These are phyloP conservation scores for Lanius collurio DNA, from an alignment of 2,113 vertebrate genomes.

Conservation along the genomic window DNA sequence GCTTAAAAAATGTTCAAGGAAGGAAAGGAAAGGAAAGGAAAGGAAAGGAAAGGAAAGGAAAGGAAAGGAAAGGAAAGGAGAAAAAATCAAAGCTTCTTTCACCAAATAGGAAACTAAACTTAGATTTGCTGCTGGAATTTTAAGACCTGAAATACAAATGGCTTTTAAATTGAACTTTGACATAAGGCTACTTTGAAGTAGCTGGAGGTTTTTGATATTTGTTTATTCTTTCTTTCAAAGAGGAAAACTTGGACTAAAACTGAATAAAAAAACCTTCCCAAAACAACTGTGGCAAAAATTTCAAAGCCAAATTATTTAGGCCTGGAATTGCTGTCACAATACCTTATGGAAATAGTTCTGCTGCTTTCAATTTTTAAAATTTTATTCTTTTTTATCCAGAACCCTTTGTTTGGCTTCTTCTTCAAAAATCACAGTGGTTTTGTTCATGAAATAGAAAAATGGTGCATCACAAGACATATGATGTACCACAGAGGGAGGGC, in stretches of 20 bases:
- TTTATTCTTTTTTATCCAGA: background rate
- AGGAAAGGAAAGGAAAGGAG: background rate
- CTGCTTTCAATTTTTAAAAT: background rate
- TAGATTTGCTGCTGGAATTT: background rate
- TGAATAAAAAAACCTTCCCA: background rate
- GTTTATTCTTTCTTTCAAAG: background rate
- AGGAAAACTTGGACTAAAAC: background rate
- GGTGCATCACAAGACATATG: background rate
- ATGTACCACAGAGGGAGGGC: background rate
- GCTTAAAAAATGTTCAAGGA: background rate
- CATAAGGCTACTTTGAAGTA: background rate
- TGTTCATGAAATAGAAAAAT: background rate
- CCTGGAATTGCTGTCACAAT: background rate
- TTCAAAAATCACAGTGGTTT: background rate
- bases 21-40: background rate
- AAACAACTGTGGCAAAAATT: conserved; percentile 14
- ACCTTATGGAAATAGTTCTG: background rate
- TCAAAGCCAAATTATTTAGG: background rate
- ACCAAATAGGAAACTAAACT: background rate
- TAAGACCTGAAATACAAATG: background rate
- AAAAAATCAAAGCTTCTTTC: background rate
- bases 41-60: background rate
- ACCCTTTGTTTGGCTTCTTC: background rate
- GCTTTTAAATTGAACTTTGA: background rate
- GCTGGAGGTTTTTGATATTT: background rate